Evolutionary conservation across 2,113 vertebrate genomes (phyloP).

Genomic region (Opisthocomus hoazin): DNA sequence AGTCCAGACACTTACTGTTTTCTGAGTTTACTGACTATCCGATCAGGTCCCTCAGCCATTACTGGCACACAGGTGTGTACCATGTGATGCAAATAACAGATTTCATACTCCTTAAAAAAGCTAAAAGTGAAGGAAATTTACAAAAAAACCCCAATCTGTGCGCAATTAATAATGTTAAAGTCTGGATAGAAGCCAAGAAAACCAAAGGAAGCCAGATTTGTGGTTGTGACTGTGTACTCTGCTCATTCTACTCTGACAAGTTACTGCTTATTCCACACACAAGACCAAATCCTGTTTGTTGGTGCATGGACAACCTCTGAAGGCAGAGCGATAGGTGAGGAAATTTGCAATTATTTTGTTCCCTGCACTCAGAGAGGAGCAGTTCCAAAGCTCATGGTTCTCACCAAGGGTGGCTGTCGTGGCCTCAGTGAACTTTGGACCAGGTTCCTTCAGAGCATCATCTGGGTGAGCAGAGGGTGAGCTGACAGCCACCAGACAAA

Average conservation of each 20-base stretch:
- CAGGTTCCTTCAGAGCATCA: background rate
- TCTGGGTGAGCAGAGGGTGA: background rate
- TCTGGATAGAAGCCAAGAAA: constrained; percentile 18
- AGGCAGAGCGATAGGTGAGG: background rate
- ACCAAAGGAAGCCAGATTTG: constrained; percentile 58
- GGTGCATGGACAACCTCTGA: background rate
- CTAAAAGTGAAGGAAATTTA: constrained; percentile 36
- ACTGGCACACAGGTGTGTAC: constrained; percentile 1
- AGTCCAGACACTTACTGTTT: background rate
- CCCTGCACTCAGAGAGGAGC: background rate
- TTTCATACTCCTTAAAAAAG: constrained; percentile 39
- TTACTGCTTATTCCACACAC: constrained; percentile 11
- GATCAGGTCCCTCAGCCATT: background rate
- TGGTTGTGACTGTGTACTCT: constrained; percentile 32
- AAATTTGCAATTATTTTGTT: background rate
- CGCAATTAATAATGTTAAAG: constrained; percentile 58
- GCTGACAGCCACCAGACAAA: background rate
- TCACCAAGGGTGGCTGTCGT: background rate
- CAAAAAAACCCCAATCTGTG: constrained; percentile 38
- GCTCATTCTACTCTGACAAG: constrained; percentile 40
- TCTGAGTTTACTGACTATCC: background rate
- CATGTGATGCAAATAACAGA: constrained; percentile 17
- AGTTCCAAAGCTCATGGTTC: background rate
- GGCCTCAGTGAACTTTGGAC: background rate
- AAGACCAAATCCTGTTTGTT: constrained; percentile 5